phyloP scores from a whole-genome alignment of 2,888 invertebrate genomes.

The Tribolium freemani region DNA sequence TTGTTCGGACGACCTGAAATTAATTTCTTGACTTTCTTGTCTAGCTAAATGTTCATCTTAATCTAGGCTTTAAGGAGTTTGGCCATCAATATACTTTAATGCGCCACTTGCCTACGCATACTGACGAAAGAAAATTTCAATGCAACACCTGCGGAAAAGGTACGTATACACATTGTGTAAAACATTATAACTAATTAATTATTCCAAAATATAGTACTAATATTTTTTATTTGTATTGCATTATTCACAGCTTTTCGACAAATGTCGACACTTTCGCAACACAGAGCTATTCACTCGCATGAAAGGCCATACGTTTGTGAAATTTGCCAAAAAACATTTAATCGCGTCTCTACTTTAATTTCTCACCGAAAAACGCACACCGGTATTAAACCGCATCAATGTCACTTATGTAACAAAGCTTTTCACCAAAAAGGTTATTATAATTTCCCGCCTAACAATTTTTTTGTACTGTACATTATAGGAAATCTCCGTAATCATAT shows the following conservation, averaged over 20 bases:
- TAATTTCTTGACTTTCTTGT: not conserved
- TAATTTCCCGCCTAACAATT: not conserved
- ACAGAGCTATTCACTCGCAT: slow-evolving; percentile 84
- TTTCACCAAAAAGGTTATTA: slow-evolving; percentile 83
- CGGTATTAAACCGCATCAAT: slow-evolving; percentile 80
- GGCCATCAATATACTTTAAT: slow-evolving; percentile 83
- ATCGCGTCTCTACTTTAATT: slow-evolving; percentile 84
- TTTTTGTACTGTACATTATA: not conserved
- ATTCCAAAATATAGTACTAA: not conserved
- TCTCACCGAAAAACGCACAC: slow-evolving; percentile 85
- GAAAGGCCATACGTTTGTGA: slow-evolving; percentile 82
- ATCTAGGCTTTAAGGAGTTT: slow-evolving; percentile 78
- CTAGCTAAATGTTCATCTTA: slow-evolving; percentile 1
- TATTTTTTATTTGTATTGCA: slow-evolving; percentile 1
- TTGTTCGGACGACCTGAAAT: too few relatives aligned
- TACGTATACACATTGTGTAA: slow-evolving; percentile 44
- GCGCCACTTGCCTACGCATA: slow-evolving; percentile 83
- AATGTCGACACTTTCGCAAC: slow-evolving; percentile 82
- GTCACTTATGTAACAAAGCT: slow-evolving; percentile 81
- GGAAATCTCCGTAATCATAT: slow-evolving; percentile 83
- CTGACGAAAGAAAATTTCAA: slow-evolving; percentile 82
- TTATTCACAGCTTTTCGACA: slow-evolving; percentile 74
- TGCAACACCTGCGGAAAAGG: slow-evolving; percentile 81
- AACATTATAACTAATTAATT: not conserved
- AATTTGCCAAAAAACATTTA: slow-evolving; percentile 83